Percentiles rank a stretch among this genome's conserved stretches.
Evolutionary conservation across 2,888 invertebrate genomes (phyloP).

Genomic region (Anodontia alba): DNA sequence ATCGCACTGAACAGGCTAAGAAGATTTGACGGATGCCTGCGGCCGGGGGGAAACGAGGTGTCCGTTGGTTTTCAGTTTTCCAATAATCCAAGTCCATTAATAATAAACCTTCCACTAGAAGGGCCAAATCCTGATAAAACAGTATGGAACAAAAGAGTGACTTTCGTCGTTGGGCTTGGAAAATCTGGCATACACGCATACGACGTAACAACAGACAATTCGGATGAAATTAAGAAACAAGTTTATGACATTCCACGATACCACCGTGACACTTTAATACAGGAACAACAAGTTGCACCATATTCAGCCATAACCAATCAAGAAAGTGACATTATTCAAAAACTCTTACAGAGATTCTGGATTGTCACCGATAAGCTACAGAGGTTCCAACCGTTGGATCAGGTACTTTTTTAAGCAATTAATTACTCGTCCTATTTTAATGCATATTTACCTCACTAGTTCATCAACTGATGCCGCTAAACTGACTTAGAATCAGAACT

Average conservation of each 20-base stretch:
- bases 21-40: not conserved
- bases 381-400: not conserved
- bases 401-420: slow-evolving; percentile 1
- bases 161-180: not conserved
- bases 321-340: not conserved
- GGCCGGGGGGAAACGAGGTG: not conserved
- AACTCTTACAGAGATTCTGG: not conserved
- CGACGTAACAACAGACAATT: not conserved
- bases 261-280: not conserved
- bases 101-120: not conserved
- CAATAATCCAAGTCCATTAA: not conserved
- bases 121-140: not conserved
- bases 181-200: not conserved
- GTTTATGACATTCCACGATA: not conserved
- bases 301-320: not conserved
- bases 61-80: not conserved
- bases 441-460: not conserved
- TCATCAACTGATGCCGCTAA: too few relatives aligned
- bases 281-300: not conserved
- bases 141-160: not conserved
- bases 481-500: too few relatives aligned
- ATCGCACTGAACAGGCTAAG: not conserved
- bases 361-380: not conserved
- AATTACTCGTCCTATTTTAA: not conserved
- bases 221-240: not conserved